Base-by-base conservation (phyloP, 2,888 invertebrate genomes). In the Apamea crenata region DNA sequence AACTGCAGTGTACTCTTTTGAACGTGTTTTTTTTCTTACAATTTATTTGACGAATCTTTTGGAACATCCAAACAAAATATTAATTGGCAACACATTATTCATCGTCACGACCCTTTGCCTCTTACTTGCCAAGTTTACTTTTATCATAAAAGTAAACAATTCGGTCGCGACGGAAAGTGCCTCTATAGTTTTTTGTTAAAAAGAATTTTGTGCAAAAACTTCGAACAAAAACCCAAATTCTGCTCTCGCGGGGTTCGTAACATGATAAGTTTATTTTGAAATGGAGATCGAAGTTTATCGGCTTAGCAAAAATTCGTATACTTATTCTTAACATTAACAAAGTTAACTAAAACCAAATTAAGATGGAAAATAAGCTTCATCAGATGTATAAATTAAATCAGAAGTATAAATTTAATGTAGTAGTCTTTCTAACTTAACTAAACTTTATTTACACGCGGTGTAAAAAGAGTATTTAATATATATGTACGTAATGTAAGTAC, bases 231-330 rank as follows among this genome's bases (percentile, higher is more conserved):
- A 96, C 92, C 40, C 83, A 88, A 94, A 96, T 94, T 94, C 94
- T 93, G 90, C 93, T 92, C 89, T 81, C 87, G 90, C 90, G n/a
- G 78, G 91, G 91, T 90, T 91, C 90, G 93, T 93, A 94, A 95
- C 93, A 93, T 94, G 96, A 96, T 96, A 96, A 95, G 95, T 96
- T 96, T 96, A 95, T 96, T 96, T 96, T 94, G 95, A 94, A 96
- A 96, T 92, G 82, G 94, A 95, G 93, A 94, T 91, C 88, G 81
- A 86, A 89, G 90, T 91, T 90, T 93, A 93, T 91, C 92, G 89
- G 93, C 91, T 95, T 94, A 92, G 63, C 61, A 18, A 65, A 72
- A 65, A 16, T 69, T 65, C 44, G 12, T 66, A n/a, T 25, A 50
- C 12, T 65, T 65, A 12, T 59, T 72, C n/a, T 77, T 65, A 47